phyloP scores from a whole-genome alignment of 2,113 vertebrate species.

The Hydrochoerus hydrochaeris region DNA sequence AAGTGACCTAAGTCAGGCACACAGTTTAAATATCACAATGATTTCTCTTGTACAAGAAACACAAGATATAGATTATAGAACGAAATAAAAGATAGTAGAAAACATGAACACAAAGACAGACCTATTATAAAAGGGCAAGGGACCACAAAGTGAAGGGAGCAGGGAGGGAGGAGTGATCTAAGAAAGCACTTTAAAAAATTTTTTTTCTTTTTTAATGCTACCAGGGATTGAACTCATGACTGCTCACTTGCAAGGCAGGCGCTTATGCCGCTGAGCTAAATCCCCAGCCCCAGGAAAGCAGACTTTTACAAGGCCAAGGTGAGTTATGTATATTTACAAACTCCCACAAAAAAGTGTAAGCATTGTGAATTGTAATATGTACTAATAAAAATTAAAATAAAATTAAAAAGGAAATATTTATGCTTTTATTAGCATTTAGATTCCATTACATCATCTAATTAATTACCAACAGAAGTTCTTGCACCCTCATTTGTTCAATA shows the following conservation, averaged over 20 bases:
- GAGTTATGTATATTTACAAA: not conserved
- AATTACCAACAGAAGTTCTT: not conserved
- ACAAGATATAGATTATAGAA: not conserved
- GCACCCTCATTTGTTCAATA: no score
- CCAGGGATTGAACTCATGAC: no score
- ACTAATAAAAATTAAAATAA: not conserved
- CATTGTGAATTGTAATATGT: not conserved
- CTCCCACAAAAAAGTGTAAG: not conserved
- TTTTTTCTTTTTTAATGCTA: no score
- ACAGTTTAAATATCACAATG: not conserved
- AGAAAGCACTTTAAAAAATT: no score
- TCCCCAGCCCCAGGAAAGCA: no score
- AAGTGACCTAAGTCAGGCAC: not conserved
- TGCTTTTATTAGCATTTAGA: not conserved
- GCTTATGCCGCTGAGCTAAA: no score
- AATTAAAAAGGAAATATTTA: not conserved
- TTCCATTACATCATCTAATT: not conserved
- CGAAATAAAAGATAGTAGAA: not conserved
- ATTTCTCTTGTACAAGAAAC: not conserved
- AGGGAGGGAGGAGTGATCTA: no score
- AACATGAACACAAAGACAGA: not conserved
- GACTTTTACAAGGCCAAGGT: accelerated
- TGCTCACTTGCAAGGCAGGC: no score
- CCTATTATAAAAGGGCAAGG: not conserved
- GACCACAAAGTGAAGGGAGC: not conserved